A percentile compares a stretch with the other conserved stretches of the same genome.
phyloP scores from a whole-genome alignment of 2,113 vertebrate species.

The Prochilodus magdalenae region DNA sequence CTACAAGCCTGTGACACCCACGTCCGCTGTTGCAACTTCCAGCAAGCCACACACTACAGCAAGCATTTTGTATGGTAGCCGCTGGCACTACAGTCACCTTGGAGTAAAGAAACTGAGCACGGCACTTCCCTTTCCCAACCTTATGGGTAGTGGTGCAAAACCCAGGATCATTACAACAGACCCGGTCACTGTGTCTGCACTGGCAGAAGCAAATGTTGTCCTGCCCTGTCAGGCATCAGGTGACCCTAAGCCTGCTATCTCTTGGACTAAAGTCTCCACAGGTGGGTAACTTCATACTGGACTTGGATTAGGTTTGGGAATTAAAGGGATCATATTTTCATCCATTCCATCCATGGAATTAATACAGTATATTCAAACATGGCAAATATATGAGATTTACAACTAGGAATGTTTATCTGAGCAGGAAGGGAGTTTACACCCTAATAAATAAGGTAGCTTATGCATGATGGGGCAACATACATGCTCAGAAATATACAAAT shows the following conservation, averaged over 20 bases:
- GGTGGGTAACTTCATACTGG: constrained; percentile 56
- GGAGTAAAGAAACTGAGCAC: constrained; percentile 62
- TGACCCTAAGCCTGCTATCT: constrained; percentile 70
- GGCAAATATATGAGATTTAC: no score
- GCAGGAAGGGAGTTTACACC: not conserved
- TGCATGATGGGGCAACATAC: not conserved
- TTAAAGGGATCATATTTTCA: not conserved
- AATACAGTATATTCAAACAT: not conserved
- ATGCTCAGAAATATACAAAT: not conserved
- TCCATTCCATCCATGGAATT: not conserved
- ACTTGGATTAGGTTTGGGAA: not conserved
- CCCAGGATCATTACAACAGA: constrained; percentile 71
- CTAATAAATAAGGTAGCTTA: not conserved
- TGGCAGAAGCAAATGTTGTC: constrained; percentile 75
- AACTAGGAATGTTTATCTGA: not conserved
- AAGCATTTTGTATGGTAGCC: constrained; percentile 53
- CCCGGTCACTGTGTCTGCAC: constrained; percentile 68
- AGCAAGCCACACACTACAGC: constrained; percentile 59
- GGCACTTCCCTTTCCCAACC: constrained; percentile 68
- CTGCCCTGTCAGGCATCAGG: constrained; percentile 76
- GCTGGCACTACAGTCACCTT: constrained; percentile 61
- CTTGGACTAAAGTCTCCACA: constrained; percentile 83
- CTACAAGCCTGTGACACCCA: constrained; percentile 48
- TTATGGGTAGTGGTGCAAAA: constrained; percentile 64
- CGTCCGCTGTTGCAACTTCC: constrained; percentile 37